Evolutionary conservation across 2,888 invertebrate genomes (phyloP), one percentile per base, ranked within the genome.

Genomic region (Rotaria socialis): DNA sequence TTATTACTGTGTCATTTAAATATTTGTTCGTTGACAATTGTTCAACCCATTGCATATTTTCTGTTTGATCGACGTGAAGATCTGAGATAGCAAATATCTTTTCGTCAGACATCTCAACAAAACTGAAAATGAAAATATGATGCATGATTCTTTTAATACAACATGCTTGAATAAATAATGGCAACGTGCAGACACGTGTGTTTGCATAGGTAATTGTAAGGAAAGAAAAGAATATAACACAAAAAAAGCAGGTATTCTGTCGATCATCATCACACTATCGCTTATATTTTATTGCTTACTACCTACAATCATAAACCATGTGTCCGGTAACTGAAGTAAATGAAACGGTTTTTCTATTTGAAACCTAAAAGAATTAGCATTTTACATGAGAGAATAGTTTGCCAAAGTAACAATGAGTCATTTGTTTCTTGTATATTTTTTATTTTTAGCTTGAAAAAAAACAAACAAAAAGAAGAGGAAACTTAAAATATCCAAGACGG

Each of bases 21-120:
- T 80, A 80, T 80, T 24, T 24, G 7, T 47, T n/a, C 3, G 24
- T 47, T 4, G 80, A 47, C 24, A 80, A n/a, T n/a, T 14, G 11
- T 80, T 80, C n/a, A 24, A 80, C 80, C 80, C 80, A 80, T 80
- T 8, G 14, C 80, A 80, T 80, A n/a, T 80, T 80, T n/a, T 24
- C 47, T 2, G 7, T 2, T 2, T 80, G n/a, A 80, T 80, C 80
- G 1, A 47, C 80, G 24, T 80, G 80, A 1, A 80, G 47, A 80
- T 80, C 80, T 7, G 80, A 80, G 43, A 80, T 80, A n/a, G 80
- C 80, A 47, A 47, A 80, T 2, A 80, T 80, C 19, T 67, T 67
- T 67, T 35, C 67, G 19, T 35, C 16, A 2, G 58, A 11, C 67
- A 67, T 67, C 6, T 7, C 5, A 67, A 16, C 0, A 35, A 35